These are phyloP conservation scores for Drosophila antonietae DNA, from an alignment of 2,888 invertebrate species.

Conservation along the genomic window DNA sequence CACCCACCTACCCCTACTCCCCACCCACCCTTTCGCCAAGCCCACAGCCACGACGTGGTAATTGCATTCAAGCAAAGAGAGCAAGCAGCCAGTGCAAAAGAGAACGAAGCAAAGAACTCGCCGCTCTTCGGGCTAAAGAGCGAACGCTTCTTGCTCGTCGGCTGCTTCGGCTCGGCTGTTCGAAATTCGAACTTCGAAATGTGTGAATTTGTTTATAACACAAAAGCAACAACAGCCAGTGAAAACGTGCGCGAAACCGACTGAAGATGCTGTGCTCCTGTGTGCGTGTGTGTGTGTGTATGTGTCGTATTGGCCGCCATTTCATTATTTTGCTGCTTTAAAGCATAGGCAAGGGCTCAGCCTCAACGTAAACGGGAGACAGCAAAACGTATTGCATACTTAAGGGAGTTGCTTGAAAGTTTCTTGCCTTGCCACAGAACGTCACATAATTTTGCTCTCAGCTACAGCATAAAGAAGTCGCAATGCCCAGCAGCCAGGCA, in stretches of 20 bases:
- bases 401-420: conserved; percentile 57
- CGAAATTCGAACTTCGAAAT: conserved; percentile 75
- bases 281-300: not conserved
- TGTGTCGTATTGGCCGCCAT: conserved; percentile 44
- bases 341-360: conserved; percentile 33
- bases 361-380: conserved; percentile 28
- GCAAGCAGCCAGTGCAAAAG: not conserved
- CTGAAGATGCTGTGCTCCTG: conserved; percentile 43
- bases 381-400: conserved; percentile 62
- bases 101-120: not conserved
- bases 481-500: not conserved
- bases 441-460: conserved; percentile 42
- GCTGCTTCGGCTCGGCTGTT: conserved; percentile 43
- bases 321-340: conserved; percentile 57
- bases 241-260: conserved; percentile 23
- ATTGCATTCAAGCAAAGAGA: conserved; percentile 29
- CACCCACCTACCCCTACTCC: no score
- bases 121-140: conserved; percentile 16
- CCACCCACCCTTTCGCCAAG: no score
- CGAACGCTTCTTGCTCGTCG: conserved; percentile 15
- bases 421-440: conserved; percentile 24
- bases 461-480: not conserved
- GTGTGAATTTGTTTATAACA: conserved; percentile 75
- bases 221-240: conserved; percentile 21
- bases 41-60: not conserved